These are phyloP conservation scores for Apotomis betuletana DNA, from an alignment of 2,888 invertebrate genomes.

Conservation along the genomic window DNA sequence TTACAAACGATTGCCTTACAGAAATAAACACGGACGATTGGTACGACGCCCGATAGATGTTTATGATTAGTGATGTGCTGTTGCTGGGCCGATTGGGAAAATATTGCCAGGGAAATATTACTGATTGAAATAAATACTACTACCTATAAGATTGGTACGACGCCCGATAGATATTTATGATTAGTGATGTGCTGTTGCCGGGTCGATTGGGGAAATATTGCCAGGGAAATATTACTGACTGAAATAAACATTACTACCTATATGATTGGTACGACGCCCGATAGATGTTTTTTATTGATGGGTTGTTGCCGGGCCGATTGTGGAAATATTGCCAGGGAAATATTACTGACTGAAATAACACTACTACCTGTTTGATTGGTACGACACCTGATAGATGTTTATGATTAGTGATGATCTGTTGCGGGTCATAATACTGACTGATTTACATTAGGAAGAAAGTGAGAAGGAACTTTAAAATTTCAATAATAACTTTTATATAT, in stretches of 20 bases:
- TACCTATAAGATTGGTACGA: background rate
- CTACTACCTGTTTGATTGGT: background rate
- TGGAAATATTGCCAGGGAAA: background rate
- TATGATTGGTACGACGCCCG: background rate
- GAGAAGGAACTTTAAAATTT: no score
- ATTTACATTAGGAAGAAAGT: no score
- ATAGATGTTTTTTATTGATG: conserved; percentile 16
- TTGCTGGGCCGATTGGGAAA: background rate
- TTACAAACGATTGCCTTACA: conserved; percentile 16
- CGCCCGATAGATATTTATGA: conserved; percentile 16
- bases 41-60: conserved; percentile 9
- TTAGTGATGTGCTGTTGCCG: background rate
- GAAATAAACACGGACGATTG: conserved; percentile 22
- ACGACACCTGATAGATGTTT: conserved; percentile 10
- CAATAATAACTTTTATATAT: no score
- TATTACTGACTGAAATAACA: background rate
- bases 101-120: background rate
- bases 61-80: conserved; percentile 3
- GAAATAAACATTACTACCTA: no score
- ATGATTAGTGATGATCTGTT: background rate
- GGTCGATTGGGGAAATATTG: background rate
- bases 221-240: background rate
- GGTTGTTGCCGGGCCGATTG: background rate
- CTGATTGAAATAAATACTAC: background rate
- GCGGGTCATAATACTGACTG: background rate